These are phyloP conservation scores for Hestina assimilis DNA, from an alignment of 1,140 invertebrate species.

Conservation along the genomic window DNA sequence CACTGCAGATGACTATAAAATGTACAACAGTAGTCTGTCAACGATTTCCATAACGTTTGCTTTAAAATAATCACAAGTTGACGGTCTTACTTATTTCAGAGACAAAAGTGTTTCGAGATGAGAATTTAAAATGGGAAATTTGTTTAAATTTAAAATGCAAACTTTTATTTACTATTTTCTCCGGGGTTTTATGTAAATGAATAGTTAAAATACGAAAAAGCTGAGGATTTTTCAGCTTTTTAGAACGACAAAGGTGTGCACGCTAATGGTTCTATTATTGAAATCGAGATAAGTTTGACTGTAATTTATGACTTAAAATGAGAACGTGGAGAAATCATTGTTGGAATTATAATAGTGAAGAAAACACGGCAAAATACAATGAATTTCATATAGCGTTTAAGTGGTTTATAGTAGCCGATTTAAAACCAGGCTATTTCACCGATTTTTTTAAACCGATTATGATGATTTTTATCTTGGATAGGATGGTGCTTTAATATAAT, in stretches of 20 bases:
- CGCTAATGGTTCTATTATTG: constrained; percentile 3
- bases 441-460: too few species aligned
- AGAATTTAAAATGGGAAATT: constrained; percentile 37
- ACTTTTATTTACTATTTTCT: constrained; percentile 39
- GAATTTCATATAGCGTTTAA: too few species aligned
- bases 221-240: constrained; percentile 17
- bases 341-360: too few species aligned
- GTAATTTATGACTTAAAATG: too few species aligned
- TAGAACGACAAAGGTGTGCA: background rate
- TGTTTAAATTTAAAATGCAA: constrained; percentile 46
- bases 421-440: too few species aligned
- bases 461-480: too few species aligned
- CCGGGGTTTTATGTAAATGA: constrained; percentile 38
- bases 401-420: too few species aligned
- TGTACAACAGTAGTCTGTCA: constrained; percentile 21
- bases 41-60: constrained; percentile 52
- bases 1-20: background rate
- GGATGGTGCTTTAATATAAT: too few species aligned
- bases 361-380: too few species aligned
- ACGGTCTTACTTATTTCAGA: constrained; percentile 36
- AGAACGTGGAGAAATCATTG: too few species aligned
- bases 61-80: constrained; percentile 45
- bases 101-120: constrained; percentile 39
- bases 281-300: constrained; percentile 1
- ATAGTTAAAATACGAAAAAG: constrained; percentile 23